Conservation (phyloP, 2,888 invertebrate species). For the Hirtodrosophila alboralis region DNA sequence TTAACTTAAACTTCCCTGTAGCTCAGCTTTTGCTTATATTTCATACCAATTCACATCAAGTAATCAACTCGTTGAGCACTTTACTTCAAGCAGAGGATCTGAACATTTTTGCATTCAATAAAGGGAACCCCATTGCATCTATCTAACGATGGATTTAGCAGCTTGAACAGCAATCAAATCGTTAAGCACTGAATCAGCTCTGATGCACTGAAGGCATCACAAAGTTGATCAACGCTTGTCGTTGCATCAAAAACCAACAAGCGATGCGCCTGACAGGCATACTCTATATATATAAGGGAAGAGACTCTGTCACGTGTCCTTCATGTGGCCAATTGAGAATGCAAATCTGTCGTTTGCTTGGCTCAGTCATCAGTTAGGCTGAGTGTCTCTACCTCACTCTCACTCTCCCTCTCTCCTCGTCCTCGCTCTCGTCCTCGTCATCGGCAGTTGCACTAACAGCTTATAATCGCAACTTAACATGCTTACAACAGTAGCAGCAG, state of each 20-base stretch:
- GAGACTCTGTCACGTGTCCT: slow-evolving; percentile 46
- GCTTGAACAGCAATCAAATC: slow-evolving; percentile 24
- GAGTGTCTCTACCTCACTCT: slow-evolving; percentile 1
- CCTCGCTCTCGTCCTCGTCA: slow-evolving; percentile 29
- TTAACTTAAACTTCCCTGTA: too few species aligned
- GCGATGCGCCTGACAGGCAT: not conserved
- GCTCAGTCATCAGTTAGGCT: slow-evolving; percentile 33
- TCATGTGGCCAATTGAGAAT: slow-evolving; percentile 74
- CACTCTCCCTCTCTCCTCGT: too few species aligned
- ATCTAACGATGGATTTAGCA: too few species aligned
- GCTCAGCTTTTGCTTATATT: too few species aligned
- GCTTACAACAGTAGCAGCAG: slow-evolving; percentile 57
- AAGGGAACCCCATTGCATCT: too few species aligned
- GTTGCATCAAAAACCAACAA: not conserved
- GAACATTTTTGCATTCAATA: too few species aligned
- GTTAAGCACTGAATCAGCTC: slow-evolving; percentile 9
- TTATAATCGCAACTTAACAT: slow-evolving; percentile 80
- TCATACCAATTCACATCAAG: too few species aligned
- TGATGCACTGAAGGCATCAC: slow-evolving; percentile 6
- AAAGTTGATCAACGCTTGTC: slow-evolving; percentile 37
- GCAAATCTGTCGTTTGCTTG: slow-evolving; percentile 60
- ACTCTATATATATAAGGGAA: too few species aligned
- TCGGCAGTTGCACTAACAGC: slow-evolving; percentile 73
- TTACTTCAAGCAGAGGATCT: too few species aligned
- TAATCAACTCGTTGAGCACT: too few species aligned